Conservation (phyloP, 2,113 vertebrate species). For the Oreochromis tanganicae region DNA sequence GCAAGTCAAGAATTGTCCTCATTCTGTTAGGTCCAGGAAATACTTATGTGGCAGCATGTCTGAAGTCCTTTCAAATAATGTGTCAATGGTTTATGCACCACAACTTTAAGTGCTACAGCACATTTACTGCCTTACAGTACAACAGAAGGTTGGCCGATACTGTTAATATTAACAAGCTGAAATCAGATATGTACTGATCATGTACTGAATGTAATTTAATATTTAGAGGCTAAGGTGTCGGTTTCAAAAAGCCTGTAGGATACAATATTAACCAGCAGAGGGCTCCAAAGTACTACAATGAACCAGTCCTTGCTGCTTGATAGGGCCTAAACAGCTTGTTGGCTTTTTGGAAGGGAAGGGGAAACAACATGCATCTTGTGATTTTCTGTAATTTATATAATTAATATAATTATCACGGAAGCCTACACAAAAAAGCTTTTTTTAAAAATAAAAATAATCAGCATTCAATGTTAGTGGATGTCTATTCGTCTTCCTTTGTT, state of each 20-base stretch:
- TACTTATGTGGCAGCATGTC: conserved; percentile 29
- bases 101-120: background rate
- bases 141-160: background rate
- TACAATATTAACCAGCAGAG: conserved; percentile 25
- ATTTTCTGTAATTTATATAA: background rate
- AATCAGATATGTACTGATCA: background rate
- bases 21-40: background rate
- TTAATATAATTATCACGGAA: background rate
- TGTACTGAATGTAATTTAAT: background rate
- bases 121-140: background rate
- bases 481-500: background rate
- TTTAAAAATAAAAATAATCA: background rate
- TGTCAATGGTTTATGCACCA: background rate
- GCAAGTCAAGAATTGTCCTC: background rate
- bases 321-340: background rate
- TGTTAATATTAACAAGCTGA: background rate
- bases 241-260: background rate
- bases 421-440: background rate
- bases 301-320: background rate
- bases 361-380: background rate
- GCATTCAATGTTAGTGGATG: background rate
- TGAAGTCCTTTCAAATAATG: background rate
- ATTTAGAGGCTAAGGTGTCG: background rate
- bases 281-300: background rate
- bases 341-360: background rate